Base-by-base conservation (phyloP, 2,113 vertebrate genomes). In the Fulica atra region DNA sequence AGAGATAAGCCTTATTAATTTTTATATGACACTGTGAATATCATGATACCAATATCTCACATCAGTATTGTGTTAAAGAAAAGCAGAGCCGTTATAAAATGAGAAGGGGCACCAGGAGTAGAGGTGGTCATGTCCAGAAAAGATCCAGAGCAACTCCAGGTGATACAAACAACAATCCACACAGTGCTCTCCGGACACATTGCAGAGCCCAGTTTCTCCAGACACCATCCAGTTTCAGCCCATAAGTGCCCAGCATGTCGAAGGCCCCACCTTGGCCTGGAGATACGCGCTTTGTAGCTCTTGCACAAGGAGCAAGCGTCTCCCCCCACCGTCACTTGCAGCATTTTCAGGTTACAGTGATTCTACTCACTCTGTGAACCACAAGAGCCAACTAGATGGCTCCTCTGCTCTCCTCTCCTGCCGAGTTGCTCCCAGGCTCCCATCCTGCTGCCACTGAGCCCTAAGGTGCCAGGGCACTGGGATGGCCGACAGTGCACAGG, bases 351-450 rank as follows among this genome's bases (percentile, higher is more conserved):
- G 0, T 48, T 51, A 12, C 0, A 0, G 60, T 21, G 40, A 36
- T 68, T 15, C 16, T 33, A 29, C 44, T 42, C 0, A 0, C 14
- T 56, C 25, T 76, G 19, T 1, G 3, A 60, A 68, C 50, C 44
- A 5, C 42, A 17, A 10, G 25, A 64, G 28, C 19, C 3, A 9
- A 36, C 25, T 31, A 36, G 35, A 11, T 53, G 28, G 31, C n/a
- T 88, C 19, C 29, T 68, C 23, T 46, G 77, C 21, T 60, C 24
- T 60, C 56, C 42, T 13, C 20, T 42, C 51, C 76, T 60, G 57
- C 60, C 50, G 63, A 76, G 54, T 80, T 61, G 14, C 13, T 78
- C 20, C 87, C 48, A 54, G 4, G 42, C 31, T 50, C 46, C 36
- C 26, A 25, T 44, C 57, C 61, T 70, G 31, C 46, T 81, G 69